These are phyloP conservation scores for Dryadula phaetusa DNA, from an alignment of 2,888 invertebrate genomes.

Conservation along the genomic window DNA sequence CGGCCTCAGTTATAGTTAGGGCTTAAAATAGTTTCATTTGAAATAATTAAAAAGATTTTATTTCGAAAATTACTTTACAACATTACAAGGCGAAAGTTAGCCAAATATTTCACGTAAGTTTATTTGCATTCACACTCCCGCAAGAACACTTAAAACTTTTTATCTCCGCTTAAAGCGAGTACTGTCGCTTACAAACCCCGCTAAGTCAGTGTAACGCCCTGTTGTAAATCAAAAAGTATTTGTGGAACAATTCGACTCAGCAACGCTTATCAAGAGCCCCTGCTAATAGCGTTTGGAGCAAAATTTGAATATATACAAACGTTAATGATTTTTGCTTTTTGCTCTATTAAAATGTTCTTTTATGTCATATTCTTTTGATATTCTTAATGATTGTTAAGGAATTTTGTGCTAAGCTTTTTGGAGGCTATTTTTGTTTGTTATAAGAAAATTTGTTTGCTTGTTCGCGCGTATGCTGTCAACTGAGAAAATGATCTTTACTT, in stretches of 20 bases:
- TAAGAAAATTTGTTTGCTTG: too few species aligned
- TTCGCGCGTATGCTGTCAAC: too few species aligned
- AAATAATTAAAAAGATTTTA: too few species aligned
- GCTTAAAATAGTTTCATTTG: too few species aligned
- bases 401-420: too few species aligned
- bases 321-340: conserved; percentile 30
- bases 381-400: conserved; percentile 6
- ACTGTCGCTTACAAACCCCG: conserved; percentile 35
- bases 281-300: conserved; percentile 33
- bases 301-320: conserved; percentile 29
- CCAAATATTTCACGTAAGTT: conserved; percentile 23
- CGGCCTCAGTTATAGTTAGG: too few species aligned
- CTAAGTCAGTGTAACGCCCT: conserved; percentile 30
- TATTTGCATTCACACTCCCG: conserved; percentile 26
- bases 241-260: conserved; percentile 59
- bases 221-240: conserved; percentile 65
- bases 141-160: conserved; percentile 39
- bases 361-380: not conserved
- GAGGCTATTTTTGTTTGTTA: not conserved
- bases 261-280: conserved; percentile 39
- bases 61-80: not conserved
- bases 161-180: conserved; percentile 35
- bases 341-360: not conserved
- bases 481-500: too few species aligned
- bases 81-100: not conserved